Base-by-base conservation (phyloP, 2,888 invertebrate genomes). In the Agrotis exclamationis region DNA sequence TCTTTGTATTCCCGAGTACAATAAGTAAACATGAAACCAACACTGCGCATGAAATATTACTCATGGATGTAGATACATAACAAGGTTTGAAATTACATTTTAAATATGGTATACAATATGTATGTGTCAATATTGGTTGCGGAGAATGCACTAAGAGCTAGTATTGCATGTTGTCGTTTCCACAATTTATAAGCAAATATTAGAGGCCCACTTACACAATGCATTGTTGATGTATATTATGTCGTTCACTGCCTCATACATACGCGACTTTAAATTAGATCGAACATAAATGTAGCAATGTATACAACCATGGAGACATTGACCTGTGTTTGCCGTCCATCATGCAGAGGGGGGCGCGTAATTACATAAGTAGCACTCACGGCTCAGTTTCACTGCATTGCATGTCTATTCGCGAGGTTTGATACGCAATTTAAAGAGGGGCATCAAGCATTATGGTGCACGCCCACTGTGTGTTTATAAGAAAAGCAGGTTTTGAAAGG, bases 291-390 rank as follows among this genome's bases (percentile, higher is more conserved):
- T 57, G 47, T 51, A 68, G 47, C 47, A 64, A 64, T 80, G 51
- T 1, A 56, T 24, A 24, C n/a, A 65, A 7, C 0, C 50, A 60
- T 33, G 28, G 6, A 78, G 33, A 39, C 45, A 57, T 51, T 56
- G 51, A 54, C 54, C 60, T 54, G 18, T 48, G 51, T 75, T 47
- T 45, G 20, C 44, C 28, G 53, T 50, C 39, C 64, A 39, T 64
- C 33, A 45, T 50, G 28, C 24, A 39, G 28, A 58, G 54, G 50
- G 62, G 67, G 50, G 50, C 48, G 53, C 51, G 24, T 76, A 80
- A 80, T 75, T n/a, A 53, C 54, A 48, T 77, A 63, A 58, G 56
- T 65, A 58, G 58, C 33, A 20, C 45, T 47, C 60, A 58, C 24
- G 60, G 56, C 24, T 57, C 60, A 39, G 48, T 64, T 48, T 58